These are phyloP conservation scores for Pseudomyrmex concolor DNA, from an alignment of 1,140 invertebrate genomes.

Conservation along the genomic window DNA sequence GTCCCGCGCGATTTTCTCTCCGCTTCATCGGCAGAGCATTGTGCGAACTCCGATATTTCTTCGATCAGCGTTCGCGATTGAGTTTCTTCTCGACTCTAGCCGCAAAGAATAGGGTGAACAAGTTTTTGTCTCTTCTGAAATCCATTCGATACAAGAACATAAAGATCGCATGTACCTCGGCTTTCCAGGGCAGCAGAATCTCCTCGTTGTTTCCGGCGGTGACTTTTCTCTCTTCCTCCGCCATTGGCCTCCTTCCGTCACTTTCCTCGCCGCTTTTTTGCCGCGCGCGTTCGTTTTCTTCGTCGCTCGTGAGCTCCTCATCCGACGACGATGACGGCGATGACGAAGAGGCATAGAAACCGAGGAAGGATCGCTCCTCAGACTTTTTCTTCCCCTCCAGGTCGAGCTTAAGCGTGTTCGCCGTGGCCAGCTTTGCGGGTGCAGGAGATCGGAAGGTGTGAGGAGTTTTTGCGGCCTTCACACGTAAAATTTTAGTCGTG, in stretches of 20 bases:
- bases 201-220: constrained; percentile 46
- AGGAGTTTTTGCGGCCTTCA: constrained; percentile 42
- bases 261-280: constrained; percentile 74
- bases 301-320: constrained; percentile 62
- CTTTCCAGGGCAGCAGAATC: constrained; percentile 71
- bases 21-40: constrained; percentile 26
- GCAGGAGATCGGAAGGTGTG: constrained; percentile 25
- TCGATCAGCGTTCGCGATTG: constrained; percentile 50
- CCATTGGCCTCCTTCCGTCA: constrained; percentile 67
- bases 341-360: constrained; percentile 45
- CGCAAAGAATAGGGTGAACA: constrained; percentile 18
- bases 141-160: background rate
- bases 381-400: constrained; percentile 73
- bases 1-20: constrained; percentile 32
- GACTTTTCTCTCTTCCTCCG: constrained; percentile 70
- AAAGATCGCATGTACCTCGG: constrained; percentile 45
- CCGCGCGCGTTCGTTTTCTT: constrained; percentile 57
- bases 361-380: constrained; percentile 34
- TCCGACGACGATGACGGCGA: constrained; percentile 46
- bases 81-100: background rate
- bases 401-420: constrained; percentile 66
- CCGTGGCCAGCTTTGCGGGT: background rate
- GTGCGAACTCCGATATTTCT: constrained; percentile 55
- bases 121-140: background rate
- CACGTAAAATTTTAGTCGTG: constrained; percentile 19